Evolutionary conservation across 1,140 invertebrate species (phyloP), one percentile per base, ranked within the genome.

Genomic region (Fopius arisanus): DNA sequence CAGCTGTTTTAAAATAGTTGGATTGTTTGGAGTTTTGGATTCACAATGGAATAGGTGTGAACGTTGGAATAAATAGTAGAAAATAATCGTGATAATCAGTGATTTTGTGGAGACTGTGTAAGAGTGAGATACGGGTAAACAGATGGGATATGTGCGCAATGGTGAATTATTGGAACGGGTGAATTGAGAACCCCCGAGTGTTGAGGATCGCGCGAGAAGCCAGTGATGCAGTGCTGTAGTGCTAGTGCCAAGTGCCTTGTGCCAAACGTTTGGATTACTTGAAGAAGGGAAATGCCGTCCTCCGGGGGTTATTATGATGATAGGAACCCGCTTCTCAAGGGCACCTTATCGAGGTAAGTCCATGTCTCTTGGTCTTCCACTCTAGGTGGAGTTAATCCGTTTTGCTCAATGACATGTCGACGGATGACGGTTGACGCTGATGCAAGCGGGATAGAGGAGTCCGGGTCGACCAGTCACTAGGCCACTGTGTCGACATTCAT

Each of bases 261-360:
- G 84, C 80, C 79, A 77, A 80, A 80, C 80, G 77, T 73, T 83
- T 85, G 86, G 84, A 86, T 87, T 87, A 86, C 85, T 82, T 83
- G 82, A 87, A 86, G 78, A 72, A 19, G 28, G 62, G 72, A 74
- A 69, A 87, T 87, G 86, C 75, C 83, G 75, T 84, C 83, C 72
- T 83, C 84, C 81, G 82, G 77, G 71, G 86, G 87, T 76, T 89
- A 89, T 83, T 88, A 88, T 84, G 87, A 89, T 81, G 85, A 87
- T 77, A 88, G 87, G 71, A 89, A 89, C 84, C 88, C 87, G 75
- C 81, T 89, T 71, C 88, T 89, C 81, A 89, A 89, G 82, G 88
- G 88, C 77, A 89, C 86, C 28, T 81, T 89, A 80, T 87, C 88
- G 72, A 89, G 88, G 88, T 89, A 73, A 84, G 83, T 80, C 67